phyloP scores from a whole-genome alignment of 2,797 vertebrate genomes.

The Lepilemur septentrionalis region DNA sequence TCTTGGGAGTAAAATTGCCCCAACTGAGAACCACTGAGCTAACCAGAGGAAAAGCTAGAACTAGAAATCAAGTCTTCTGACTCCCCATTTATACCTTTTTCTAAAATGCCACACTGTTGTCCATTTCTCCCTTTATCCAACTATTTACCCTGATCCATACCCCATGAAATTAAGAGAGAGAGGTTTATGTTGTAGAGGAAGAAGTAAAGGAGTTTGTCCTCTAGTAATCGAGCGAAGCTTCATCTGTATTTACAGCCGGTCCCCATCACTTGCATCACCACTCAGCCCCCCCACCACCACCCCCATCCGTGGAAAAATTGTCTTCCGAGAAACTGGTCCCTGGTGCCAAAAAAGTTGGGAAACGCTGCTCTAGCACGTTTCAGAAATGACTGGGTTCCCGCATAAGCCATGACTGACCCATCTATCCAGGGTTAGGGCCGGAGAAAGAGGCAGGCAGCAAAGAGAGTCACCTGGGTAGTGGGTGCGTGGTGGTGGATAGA shows the following conservation, averaged over 20 bases:
- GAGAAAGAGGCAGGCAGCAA: background rate
- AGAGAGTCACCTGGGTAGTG: background rate
- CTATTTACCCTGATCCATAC: background rate
- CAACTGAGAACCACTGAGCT: background rate
- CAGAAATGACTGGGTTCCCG: background rate
- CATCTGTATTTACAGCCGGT: too few species aligned
- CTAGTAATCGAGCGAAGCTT: too few species aligned
- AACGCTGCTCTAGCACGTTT: background rate
- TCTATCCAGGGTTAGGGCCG: background rate
- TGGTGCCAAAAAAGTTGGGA: too few species aligned
- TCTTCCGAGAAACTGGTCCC: too few species aligned
- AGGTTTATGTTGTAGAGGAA: background rate
- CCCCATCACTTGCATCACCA: too few species aligned
- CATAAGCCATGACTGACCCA: background rate
- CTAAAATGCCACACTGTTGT: background rate
- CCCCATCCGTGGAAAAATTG: too few species aligned
- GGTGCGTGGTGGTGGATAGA: background rate
- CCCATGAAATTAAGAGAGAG: background rate
- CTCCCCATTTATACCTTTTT: background rate
- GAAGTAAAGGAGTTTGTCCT: slow-evolving; percentile 19
- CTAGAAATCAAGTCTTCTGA: background rate
- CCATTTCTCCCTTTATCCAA: background rate
- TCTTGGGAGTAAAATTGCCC: background rate
- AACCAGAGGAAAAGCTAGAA: background rate
- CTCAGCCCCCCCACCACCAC: too few species aligned